Percentiles rank a stretch among this genome's conserved stretches.
These are phyloP conservation scores for Drosophila elegans DNA, from an alignment of 1,140 invertebrate species.

Conservation along the genomic window DNA sequence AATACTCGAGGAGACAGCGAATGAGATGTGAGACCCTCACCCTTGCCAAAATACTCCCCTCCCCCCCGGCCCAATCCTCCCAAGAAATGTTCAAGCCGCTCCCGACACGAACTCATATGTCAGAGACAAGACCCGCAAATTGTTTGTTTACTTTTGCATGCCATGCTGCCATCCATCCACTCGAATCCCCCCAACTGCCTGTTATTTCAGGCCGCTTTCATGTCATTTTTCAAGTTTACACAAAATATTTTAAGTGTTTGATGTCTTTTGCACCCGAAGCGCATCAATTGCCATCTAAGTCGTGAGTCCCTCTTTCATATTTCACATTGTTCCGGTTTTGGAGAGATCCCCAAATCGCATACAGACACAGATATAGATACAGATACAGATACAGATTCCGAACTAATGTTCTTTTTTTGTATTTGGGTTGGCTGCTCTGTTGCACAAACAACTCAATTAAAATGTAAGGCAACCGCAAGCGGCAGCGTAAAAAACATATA, in stretches of 20 bases:
- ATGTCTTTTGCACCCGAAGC: slow-evolving; percentile 75
- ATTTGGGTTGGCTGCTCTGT: not conserved
- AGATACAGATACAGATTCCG: not conserved
- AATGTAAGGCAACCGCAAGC: slow-evolving; percentile 61
- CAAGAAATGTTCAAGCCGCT: not conserved
- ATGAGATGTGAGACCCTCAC: slow-evolving; percentile 44
- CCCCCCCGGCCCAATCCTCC: not conserved
- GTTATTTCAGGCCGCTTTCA: slow-evolving; percentile 56
- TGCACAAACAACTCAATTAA: slow-evolving; percentile 67
- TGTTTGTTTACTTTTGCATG: slow-evolving; percentile 72
- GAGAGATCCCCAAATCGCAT: not conserved
- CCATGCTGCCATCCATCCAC: slow-evolving; percentile 22
- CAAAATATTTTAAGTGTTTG: slow-evolving; percentile 80
- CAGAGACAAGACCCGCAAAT: slow-evolving; percentile 64
- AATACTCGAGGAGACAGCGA: slow-evolving; percentile 3
- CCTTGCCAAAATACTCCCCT: not conserved
- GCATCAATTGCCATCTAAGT: slow-evolving; percentile 61
- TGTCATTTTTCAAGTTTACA: slow-evolving; percentile 82
- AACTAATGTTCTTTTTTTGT: slow-evolving; percentile 8
- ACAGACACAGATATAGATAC: too few species aligned
- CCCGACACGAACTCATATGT: slow-evolving; percentile 51
- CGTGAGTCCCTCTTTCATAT: not conserved
- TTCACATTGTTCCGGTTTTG: slow-evolving; percentile 1
- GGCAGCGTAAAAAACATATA: slow-evolving; percentile 38
- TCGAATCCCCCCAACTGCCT: slow-evolving; percentile 6